Evolutionary conservation across 2,888 invertebrate genomes (phyloP).

Genomic region (Brenthis ino): DNA sequence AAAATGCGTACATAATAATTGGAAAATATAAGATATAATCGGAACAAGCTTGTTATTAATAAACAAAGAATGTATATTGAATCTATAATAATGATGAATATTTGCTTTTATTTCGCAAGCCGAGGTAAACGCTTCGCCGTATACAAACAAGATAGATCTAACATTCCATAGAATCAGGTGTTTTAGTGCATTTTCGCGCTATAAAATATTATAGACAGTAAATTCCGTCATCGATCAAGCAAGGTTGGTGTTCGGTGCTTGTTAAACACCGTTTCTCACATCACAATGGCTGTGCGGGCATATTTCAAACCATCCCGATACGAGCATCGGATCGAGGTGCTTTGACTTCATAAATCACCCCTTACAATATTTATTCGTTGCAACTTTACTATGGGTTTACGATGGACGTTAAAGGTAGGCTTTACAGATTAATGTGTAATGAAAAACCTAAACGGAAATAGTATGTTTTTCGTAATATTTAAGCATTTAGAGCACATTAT

Average conservation of each 20-base stretch:
- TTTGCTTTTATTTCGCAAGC: conserved; percentile 31
- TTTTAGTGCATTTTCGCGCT: conserved; percentile 65
- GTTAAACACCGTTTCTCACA: conserved; percentile 81
- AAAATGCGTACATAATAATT: conserved; percentile 2
- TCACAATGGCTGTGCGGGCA: conserved; percentile 78
- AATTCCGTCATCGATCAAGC: conserved; percentile 68
- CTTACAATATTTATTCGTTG: conserved; percentile 80
- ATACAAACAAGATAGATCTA: conserved; percentile 41
- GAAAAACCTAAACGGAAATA: not conserved
- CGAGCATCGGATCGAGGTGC: conserved; percentile 74
- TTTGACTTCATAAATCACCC: conserved; percentile 77
- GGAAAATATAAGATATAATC: conserved; percentile 14
- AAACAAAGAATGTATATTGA: conserved; percentile 28
- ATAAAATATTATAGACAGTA: conserved; percentile 64
- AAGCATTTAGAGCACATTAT: not conserved
- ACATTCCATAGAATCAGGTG: conserved; percentile 44
- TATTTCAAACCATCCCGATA: conserved; percentile 79
- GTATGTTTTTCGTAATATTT: not conserved
- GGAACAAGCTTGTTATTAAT: conserved; percentile 18
- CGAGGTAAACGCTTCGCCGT: conserved; percentile 35
- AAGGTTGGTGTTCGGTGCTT: conserved; percentile 55
- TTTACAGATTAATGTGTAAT: not conserved
- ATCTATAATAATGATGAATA: conserved; percentile 21
- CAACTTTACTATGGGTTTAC: conserved; percentile 57
- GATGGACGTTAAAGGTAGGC: conserved; percentile 5